Percentiles rank a stretch among this genome's conserved stretches.
Evolutionary conservation across 2,797 vertebrate genomes (phyloP).

Genomic region (Chelmon rostratus): DNA sequence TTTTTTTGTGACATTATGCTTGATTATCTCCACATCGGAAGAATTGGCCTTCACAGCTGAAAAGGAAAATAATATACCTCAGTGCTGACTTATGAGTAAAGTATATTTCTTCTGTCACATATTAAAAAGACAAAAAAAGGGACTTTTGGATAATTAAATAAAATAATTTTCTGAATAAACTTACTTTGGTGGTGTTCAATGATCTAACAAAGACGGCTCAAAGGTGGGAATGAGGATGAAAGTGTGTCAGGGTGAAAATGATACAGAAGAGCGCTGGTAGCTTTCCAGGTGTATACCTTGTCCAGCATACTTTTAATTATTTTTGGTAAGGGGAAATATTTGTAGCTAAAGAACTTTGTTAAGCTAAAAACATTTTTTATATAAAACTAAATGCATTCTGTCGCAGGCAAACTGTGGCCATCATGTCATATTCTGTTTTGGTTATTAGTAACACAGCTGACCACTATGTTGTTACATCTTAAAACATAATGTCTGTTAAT

Average conservation of each 20-base stretch:
- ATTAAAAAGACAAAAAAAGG: conserved; percentile 17
- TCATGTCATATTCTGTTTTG: background rate
- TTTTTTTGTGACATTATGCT: background rate
- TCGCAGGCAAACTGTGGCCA: background rate
- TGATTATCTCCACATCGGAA: conserved; percentile 14
- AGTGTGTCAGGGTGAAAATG: background rate
- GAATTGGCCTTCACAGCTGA: background rate
- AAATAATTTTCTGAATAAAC: conserved; percentile 14
- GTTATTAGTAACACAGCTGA: conserved; percentile 13
- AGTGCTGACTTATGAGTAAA: background rate
- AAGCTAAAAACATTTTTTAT: background rate
- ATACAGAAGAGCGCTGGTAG: background rate
- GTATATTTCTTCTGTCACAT: conserved; percentile 4
- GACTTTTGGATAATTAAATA: conserved; percentile 36
- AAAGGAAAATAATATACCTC: conserved; percentile 9
- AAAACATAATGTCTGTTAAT: conserved; percentile 3
- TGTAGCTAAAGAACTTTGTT: conserved; percentile 8
- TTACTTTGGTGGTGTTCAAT: conserved; percentile 13
- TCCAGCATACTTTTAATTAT: background rate
- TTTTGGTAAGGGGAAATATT: conserved; percentile 1
- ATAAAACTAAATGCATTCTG: background rate
- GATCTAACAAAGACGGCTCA: background rate
- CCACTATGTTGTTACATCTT: background rate
- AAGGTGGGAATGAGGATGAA: background rate
- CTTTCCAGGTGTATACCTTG: background rate